These are phyloP conservation scores for Tenebrio molitor DNA, from an alignment of 1,140 invertebrate genomes.

Conservation along the genomic window DNA sequence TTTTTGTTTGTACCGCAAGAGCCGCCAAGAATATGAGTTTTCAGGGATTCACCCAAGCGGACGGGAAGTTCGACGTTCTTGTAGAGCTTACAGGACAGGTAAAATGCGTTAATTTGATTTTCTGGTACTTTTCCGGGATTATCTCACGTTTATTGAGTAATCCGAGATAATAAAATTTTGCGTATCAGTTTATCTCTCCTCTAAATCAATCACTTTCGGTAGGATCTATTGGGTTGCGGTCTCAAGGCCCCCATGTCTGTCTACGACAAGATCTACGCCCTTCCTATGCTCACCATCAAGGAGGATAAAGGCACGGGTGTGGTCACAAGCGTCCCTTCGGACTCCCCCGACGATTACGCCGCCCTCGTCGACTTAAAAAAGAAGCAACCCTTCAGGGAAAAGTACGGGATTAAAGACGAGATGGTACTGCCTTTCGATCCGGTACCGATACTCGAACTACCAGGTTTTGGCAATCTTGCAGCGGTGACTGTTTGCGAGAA, in stretches of 20 bases:
- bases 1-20: constrained; percentile 90
- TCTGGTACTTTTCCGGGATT: not conserved
- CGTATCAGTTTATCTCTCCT: no score
- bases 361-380: constrained; percentile 96
- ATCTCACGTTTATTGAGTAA: no score
- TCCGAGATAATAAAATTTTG: no score
- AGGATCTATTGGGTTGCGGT: constrained; percentile 83
- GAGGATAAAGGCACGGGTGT: constrained; percentile 98
- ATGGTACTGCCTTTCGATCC: constrained; percentile 85
- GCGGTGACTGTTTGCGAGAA: constrained; percentile 90
- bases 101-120: constrained; percentile 34
- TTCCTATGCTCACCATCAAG: constrained; percentile 99
- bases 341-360: constrained; percentile 98
- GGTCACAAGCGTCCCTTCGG: constrained; percentile 98
- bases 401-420: constrained; percentile 92
- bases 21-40: constrained; percentile 96
- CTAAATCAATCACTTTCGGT: no score
- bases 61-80: constrained; percentile 84
- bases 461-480: constrained; percentile 88
- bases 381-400: constrained; percentile 92
- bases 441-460: constrained; percentile 93
- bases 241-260: constrained; percentile 87
- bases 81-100: constrained; percentile 81
- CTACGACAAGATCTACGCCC: constrained; percentile 89
- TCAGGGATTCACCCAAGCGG: constrained; percentile 89